Evolutionary conservation across 53 echinoderm and acorn worm genomes (phyloP), one percentile per base, ranked within the genome.

Genomic region (Temnopleurus reevesii): DNA sequence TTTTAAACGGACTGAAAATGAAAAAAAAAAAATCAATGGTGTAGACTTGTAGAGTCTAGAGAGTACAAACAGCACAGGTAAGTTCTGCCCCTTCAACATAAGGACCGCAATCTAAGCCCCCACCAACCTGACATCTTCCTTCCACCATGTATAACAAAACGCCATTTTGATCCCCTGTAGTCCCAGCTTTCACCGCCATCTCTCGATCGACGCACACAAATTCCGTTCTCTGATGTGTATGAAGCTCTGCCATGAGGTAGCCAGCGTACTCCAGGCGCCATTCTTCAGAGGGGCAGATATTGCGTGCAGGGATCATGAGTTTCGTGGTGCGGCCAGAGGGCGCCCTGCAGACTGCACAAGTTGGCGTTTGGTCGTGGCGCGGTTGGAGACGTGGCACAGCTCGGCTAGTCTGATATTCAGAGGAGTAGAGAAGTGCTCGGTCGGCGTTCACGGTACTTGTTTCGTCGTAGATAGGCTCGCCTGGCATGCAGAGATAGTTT

Each of bases 261-360:
- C 93, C 93, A 26, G 24, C 51, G 61, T 93, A 93, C 59, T 93
- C 93, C 13, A 46, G 46, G 19, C 89, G 92, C 93, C 93, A 93
- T 0, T 47, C 81, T 15, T 57, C 45, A 51, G 77, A 85, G 29
- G 93, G 93, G 77, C 93, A 93, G 15, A 61, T 76, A 41, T 91
- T 93, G 28, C 91, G 57, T 25, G 93, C 93, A n/a, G 91, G 93
- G 12, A 93, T 38, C 91, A 93, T 93, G 4, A 93, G 58, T 7
- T 53, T 27, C 21, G 43, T 89, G 12, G 85, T 49, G n/a, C 91
- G 93, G 2, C 41, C 29, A 59, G 85, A 23, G 19, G 44, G 71
- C 44, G 86, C 93, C 25, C 89, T 56, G 91, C 93, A 93, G 8
- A 93, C 86, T 23, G 93, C 89, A 53, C 91, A 93, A 8, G 83